A percentile compares a stretch with the other conserved stretches of the same genome.
Evolutionary conservation across 2,888 invertebrate genomes (phyloP).

Genomic region (Stegana nigrithorax): DNA sequence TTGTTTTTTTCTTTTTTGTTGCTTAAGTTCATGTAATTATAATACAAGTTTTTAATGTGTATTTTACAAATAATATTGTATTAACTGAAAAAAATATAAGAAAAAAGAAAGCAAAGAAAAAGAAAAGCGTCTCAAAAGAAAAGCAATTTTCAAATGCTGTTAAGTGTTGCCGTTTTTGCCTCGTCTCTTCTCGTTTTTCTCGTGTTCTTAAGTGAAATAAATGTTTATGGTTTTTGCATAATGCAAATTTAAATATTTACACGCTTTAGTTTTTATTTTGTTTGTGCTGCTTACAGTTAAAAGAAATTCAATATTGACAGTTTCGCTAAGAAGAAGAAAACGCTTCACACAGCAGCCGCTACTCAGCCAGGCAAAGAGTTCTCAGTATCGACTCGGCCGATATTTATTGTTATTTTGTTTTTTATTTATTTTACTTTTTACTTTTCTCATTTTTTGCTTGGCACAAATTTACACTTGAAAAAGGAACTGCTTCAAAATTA

Average conservation of each 20-base stretch:
- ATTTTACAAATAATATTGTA: conserved; percentile 1
- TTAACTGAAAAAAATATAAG: neutral
- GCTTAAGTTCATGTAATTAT: conserved; percentile 14
- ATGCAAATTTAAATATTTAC: conserved; percentile 52
- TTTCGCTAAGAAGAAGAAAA: too few relatives aligned
- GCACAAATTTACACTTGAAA: neutral
- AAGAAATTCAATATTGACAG: too few relatives aligned
- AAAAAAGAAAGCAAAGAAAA: conserved; percentile 4
- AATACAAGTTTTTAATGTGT: conserved; percentile 26
- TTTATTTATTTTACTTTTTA: neutral
- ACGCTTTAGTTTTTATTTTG: conserved; percentile 7
- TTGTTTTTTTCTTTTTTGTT: neutral
- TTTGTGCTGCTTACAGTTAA: too few relatives aligned
- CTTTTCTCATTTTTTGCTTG: neutral
- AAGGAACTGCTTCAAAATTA: neutral
- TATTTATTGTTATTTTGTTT: too few relatives aligned
- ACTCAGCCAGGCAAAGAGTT: too few relatives aligned
- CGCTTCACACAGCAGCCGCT: too few relatives aligned
- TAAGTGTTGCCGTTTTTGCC: too few relatives aligned
- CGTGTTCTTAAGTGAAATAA: neutral
- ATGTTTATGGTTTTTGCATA: neutral
- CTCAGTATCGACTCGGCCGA: conserved; percentile 59
- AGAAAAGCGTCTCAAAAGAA: too few relatives aligned
- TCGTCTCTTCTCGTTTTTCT: too few relatives aligned
- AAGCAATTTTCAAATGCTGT: neutral